Evolutionary conservation across 2,888 invertebrate genomes (phyloP).

Genomic region (Thymelicus acteon): DNA sequence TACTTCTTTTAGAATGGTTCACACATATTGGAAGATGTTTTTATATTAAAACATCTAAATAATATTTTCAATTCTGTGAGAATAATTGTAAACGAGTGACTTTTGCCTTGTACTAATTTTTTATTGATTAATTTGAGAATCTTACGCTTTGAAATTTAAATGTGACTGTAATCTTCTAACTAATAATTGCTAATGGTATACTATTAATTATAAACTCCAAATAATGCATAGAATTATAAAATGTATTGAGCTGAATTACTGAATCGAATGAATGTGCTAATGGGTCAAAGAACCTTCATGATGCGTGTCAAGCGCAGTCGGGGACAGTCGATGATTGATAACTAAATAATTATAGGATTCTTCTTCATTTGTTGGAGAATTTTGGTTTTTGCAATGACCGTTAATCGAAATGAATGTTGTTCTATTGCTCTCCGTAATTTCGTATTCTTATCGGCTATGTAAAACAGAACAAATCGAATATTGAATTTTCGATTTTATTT

Average conservation of each 20-base stretch:
- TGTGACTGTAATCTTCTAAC: neutral
- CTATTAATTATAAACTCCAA: slow-evolving; percentile 1
- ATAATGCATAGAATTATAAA: slow-evolving; percentile 8
- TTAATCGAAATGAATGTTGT: neutral
- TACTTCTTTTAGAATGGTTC: no score
- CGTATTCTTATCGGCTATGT: no score
- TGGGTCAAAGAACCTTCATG: slow-evolving; percentile 23
- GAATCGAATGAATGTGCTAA: slow-evolving; percentile 17
- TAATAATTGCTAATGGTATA: neutral
- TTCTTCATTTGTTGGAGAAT: slow-evolving; percentile 8
- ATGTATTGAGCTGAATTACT: slow-evolving; percentile 12
- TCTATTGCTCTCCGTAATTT: neutral
- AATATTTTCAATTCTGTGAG: no score
- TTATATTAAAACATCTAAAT: no score
- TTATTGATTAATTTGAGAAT: slow-evolving; percentile 6
- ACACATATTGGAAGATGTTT: no score
- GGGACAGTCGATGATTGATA: slow-evolving; percentile 37
- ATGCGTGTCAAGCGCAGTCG: slow-evolving; percentile 43
- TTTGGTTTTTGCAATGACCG: neutral
- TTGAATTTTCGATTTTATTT: no score
- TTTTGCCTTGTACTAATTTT: no score
- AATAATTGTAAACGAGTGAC: no score
- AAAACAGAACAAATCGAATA: no score
- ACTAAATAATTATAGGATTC: slow-evolving; percentile 32
- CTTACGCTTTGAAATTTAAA: neutral